A percentile compares a stretch with the other conserved stretches of the same genome.
Evolutionary conservation across 2,113 vertebrate genomes (phyloP).

Genomic region (Arizona elegans): DNA sequence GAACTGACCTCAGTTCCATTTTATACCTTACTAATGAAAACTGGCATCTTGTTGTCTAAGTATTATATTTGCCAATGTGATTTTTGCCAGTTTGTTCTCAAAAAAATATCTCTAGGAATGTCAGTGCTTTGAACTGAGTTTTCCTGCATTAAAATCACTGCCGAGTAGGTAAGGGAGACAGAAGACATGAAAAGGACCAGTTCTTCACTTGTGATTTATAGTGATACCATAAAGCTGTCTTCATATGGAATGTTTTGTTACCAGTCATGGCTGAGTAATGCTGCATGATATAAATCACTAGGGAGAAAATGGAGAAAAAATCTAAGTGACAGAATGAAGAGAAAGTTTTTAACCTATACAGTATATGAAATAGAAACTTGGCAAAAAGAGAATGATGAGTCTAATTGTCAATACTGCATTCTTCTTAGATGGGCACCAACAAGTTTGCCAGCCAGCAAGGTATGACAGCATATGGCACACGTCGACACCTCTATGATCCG

Average conservation of each 20-base stretch:
- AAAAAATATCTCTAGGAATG: background rate
- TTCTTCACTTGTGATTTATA: background rate
- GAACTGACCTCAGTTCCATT: background rate
- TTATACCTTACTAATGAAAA: background rate
- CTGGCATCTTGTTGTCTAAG: background rate
- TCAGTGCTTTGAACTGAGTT: background rate
- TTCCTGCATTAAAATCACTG: background rate
- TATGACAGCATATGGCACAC: constrained; percentile 91
- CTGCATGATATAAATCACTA: background rate
- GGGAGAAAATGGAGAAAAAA: background rate
- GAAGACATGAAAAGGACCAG: background rate
- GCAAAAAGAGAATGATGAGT: background rate
- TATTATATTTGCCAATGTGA: background rate
- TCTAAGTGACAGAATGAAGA: background rate
- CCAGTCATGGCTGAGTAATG: background rate
- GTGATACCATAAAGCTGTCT: background rate
- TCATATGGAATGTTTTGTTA: background rate
- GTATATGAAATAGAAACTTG: background rate
- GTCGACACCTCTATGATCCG: constrained; percentile 89
- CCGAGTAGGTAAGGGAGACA: background rate
- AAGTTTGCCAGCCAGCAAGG: constrained; percentile 94
- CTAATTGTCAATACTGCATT: background rate
- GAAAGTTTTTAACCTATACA: background rate
- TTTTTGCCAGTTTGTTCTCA: background rate
- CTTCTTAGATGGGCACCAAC: constrained; percentile 90